phyloP scores from a whole-genome alignment of 2,797 vertebrate species.

The Chiroxiphia lanceolata region DNA sequence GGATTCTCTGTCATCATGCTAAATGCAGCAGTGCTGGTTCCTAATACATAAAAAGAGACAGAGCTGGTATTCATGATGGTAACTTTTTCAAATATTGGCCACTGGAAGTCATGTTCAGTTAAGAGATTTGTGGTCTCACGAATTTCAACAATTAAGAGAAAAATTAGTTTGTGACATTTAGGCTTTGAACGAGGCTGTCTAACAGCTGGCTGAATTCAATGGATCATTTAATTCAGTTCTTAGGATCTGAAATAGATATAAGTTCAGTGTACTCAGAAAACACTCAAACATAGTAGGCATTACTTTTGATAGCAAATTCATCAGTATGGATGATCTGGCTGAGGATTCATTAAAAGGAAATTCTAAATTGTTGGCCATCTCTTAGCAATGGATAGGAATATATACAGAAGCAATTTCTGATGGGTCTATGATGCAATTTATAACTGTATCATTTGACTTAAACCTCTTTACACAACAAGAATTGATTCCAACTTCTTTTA shows the following conservation, averaged over 20 bases:
- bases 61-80: neutral
- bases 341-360: conserved; percentile 4
- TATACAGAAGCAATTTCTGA: neutral
- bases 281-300: neutral
- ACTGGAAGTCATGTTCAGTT: neutral
- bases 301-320: neutral
- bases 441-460: neutral
- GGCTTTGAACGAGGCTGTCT: neutral
- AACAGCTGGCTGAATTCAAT: conserved; percentile 3
- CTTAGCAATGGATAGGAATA: neutral
- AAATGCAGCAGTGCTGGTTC: neutral
- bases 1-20: neutral
- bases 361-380: neutral
- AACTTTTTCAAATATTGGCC: neutral
- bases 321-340: neutral
- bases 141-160: neutral
- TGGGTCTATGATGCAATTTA: neutral
- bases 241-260: neutral
- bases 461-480: neutral
- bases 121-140: neutral
- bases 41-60: neutral
- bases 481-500: neutral
- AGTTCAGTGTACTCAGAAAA: neutral
- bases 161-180: neutral
- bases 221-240: neutral